These are phyloP conservation scores for Ophonus ardosiacus DNA, from an alignment of 2,888 invertebrate species.

Conservation along the genomic window DNA sequence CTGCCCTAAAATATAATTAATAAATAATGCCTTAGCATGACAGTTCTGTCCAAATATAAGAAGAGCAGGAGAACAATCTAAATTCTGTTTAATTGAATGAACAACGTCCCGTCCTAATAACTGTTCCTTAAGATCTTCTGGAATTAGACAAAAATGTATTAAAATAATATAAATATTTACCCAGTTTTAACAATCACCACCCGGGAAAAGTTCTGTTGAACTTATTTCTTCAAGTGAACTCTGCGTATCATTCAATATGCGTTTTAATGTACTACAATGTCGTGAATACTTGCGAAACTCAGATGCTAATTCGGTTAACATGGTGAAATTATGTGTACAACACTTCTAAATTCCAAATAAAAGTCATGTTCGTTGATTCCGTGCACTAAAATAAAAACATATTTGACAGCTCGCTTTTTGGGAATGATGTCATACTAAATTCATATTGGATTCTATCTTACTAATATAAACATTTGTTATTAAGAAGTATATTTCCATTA, in stretches of 20 bases:
- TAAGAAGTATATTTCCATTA: not conserved
- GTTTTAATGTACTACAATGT: constrained; percentile 72
- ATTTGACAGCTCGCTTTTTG: constrained; percentile 58
- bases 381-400: constrained; percentile 51
- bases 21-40: constrained; percentile 83
- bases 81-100: constrained; percentile 70
- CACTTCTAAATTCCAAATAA: constrained; percentile 27
- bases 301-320: constrained; percentile 67
- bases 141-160: constrained; percentile 50
- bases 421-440: constrained; percentile 39
- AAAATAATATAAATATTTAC: constrained; percentile 1
- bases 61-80: constrained; percentile 79
- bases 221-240: constrained; percentile 73
- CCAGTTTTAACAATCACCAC: constrained; percentile 53
- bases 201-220: constrained; percentile 64
- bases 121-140: constrained; percentile 73
- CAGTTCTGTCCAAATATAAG: constrained; percentile 85
- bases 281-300: constrained; percentile 73
- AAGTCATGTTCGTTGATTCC: constrained; percentile 41
- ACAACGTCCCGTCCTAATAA: constrained; percentile 71
- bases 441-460: constrained; percentile 24
- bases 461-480: constrained; percentile 22
- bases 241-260: constrained; percentile 73
- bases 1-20: constrained; percentile 85
- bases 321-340: constrained; percentile 51